Percentiles rank a stretch among this genome's conserved stretches.
These are phyloP conservation scores for Holacanthus passer DNA, from an alignment of 2,113 vertebrate species.

Conservation along the genomic window DNA sequence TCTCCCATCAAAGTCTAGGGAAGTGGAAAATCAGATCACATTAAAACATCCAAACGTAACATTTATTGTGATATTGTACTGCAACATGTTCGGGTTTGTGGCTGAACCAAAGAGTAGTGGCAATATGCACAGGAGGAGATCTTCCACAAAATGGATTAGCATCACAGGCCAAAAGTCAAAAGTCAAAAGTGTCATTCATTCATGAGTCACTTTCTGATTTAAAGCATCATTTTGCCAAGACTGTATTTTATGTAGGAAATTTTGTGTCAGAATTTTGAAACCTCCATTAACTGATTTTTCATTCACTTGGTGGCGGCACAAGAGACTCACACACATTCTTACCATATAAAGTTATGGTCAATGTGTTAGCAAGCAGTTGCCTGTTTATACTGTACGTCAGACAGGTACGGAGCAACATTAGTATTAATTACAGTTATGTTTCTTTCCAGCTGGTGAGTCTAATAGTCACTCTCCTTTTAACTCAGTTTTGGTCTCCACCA, in stretches of 20 bases:
- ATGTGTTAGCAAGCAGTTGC: not conserved
- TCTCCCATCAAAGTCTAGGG: constrained; percentile 12
- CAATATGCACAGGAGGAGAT: not conserved
- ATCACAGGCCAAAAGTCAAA: not conserved
- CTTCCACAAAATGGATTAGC: not conserved
- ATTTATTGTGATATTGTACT: constrained; percentile 18
- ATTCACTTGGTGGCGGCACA: not conserved
- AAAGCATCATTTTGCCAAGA: not conserved
- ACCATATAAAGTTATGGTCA: not conserved
- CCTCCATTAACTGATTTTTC: not conserved
- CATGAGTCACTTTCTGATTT: not conserved
- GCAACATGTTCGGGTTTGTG: too few relatives aligned
- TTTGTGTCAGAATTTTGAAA: not conserved
- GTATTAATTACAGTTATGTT: not conserved
- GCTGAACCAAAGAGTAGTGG: not conserved
- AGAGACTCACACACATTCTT: not conserved
- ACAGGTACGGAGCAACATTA: not conserved
- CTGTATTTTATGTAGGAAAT: not conserved
- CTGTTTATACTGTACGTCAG: not conserved
- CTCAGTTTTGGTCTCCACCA: not conserved
- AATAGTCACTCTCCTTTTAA: not conserved
- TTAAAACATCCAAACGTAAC: not conserved
- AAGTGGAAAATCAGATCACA: not conserved
- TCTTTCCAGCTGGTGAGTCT: not conserved
- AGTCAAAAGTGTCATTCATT: not conserved